Conservation (phyloP, 2,113 vertebrate species). For the Leptosomus discolor region DNA sequence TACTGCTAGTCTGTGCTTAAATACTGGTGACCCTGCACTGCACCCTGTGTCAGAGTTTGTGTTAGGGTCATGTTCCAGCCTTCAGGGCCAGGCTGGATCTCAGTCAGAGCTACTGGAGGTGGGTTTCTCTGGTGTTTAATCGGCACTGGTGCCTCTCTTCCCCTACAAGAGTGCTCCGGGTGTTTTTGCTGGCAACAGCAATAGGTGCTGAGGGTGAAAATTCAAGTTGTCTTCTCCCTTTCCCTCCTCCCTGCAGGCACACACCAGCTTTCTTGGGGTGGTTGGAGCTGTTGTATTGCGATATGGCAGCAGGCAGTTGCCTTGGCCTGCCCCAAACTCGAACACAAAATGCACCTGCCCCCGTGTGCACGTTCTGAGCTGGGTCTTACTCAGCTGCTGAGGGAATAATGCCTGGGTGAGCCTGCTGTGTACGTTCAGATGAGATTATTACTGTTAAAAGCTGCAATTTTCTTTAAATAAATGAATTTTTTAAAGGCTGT, state of each 20-base stretch:
- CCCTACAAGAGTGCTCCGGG: not conserved
- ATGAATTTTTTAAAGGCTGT: not conserved
- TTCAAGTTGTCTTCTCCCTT: not conserved
- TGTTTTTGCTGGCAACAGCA: rapidly evolving
- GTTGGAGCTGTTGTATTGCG: too few relatives aligned
- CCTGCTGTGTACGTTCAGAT: too few relatives aligned
- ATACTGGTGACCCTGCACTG: rapidly evolving
- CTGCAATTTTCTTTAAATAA: not conserved
- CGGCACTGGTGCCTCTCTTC: not conserved
- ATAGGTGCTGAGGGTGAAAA: rapidly evolving
- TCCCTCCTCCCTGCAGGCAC: rapidly evolving
- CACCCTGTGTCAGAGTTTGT: not conserved
- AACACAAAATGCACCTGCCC: too few relatives aligned
- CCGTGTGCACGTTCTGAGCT: too few relatives aligned
- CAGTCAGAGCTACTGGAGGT: rapidly evolving
- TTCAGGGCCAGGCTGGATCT: rapidly evolving
- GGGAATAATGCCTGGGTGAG: too few relatives aligned
- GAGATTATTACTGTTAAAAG: not conserved
- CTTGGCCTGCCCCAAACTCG: too few relatives aligned
- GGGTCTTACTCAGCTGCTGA: too few relatives aligned
- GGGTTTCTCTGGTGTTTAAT: not conserved
- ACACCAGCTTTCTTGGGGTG: not conserved
- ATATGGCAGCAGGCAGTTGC: too few relatives aligned
- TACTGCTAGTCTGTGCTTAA: not conserved
- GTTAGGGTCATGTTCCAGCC: rapidly evolving